Conservation (phyloP, 1,140 invertebrate species). For the Lasaia peninsularis region DNA sequence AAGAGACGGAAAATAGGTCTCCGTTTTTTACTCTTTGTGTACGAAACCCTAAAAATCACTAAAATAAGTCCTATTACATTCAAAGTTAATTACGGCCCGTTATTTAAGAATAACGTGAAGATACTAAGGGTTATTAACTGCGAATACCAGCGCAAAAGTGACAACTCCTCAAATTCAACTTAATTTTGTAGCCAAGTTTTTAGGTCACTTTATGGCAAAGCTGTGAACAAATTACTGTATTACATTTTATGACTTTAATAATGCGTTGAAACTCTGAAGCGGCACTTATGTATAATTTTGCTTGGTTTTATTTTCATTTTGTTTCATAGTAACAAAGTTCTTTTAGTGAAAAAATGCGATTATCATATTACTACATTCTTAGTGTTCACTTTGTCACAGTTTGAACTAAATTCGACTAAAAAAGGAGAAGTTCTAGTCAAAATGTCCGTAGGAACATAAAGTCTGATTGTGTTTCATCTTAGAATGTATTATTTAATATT, state of each 20-base stretch:
- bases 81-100: background rate
- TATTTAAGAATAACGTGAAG: slow-evolving; percentile 28
- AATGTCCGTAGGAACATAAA: too few relatives aligned
- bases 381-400: too few relatives aligned
- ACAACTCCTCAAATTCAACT: slow-evolving; percentile 57
- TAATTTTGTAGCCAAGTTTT: slow-evolving; percentile 53
- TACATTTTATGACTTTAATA: slow-evolving; percentile 65
- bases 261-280: slow-evolving; percentile 30
- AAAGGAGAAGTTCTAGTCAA: too few relatives aligned
- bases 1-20: too few relatives aligned
- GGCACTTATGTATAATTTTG: slow-evolving; percentile 6
- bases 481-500: too few relatives aligned
- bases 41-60: too few relatives aligned
- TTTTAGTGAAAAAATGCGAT: too few relatives aligned
- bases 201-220: slow-evolving; percentile 51
- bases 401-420: too few relatives aligned
- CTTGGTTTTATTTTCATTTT: background rate
- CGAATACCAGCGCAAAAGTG: slow-evolving; percentile 31
- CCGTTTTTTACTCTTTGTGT: too few relatives aligned
- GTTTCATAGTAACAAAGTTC: background rate
- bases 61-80: background rate
- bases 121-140: slow-evolving; percentile 10
- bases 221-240: slow-evolving; percentile 57
- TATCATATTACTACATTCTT: too few relatives aligned
- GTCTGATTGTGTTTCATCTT: too few relatives aligned